phyloP scores from a whole-genome alignment of 2,888 invertebrate species.

The Thyatira batis region DNA sequence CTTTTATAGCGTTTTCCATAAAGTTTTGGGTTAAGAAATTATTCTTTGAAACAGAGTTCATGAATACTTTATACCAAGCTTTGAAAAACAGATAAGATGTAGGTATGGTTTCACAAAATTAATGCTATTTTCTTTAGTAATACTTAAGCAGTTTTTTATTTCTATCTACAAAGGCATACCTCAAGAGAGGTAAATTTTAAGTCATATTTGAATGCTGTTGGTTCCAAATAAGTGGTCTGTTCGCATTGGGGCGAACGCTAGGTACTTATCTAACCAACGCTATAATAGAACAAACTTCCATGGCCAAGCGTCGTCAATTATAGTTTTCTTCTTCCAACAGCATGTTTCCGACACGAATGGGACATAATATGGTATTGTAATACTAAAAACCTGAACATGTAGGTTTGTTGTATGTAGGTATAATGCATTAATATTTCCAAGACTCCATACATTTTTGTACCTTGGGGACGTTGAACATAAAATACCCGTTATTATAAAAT shows the following conservation, averaged over 20 bases:
- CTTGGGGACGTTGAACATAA: conserved; percentile 16
- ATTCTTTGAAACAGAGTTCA: conserved; percentile 43
- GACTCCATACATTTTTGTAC: conserved; percentile 19
- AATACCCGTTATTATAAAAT: too few species aligned
- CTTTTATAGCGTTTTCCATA: conserved; percentile 36
- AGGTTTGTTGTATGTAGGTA: conserved; percentile 6
- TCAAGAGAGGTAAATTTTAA: conserved; percentile 44
- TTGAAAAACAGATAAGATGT: conserved; percentile 30
- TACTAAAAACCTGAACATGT: background rate
- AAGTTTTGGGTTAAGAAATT: conserved; percentile 44
- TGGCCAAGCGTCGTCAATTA: conserved; percentile 47
- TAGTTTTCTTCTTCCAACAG: conserved; percentile 42
- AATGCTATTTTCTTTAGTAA: conserved; percentile 17
- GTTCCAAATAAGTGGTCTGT: conserved; percentile 50
- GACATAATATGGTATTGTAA: conserved; percentile 16
- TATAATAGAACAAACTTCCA: conserved; percentile 7
- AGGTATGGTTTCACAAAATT: conserved; percentile 20
- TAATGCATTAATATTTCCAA: conserved; percentile 28
- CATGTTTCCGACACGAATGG: conserved; percentile 41
- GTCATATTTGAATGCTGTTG: conserved; percentile 45
- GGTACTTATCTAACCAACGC: conserved; percentile 13
- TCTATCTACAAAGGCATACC: conserved; percentile 34
- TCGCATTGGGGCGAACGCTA: conserved; percentile 40
- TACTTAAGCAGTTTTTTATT: conserved; percentile 18
- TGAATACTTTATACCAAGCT: conserved; percentile 38